These are phyloP conservation scores for Leptatherina wallacei DNA, from an alignment of 2,797 vertebrate genomes.

Conservation along the genomic window DNA sequence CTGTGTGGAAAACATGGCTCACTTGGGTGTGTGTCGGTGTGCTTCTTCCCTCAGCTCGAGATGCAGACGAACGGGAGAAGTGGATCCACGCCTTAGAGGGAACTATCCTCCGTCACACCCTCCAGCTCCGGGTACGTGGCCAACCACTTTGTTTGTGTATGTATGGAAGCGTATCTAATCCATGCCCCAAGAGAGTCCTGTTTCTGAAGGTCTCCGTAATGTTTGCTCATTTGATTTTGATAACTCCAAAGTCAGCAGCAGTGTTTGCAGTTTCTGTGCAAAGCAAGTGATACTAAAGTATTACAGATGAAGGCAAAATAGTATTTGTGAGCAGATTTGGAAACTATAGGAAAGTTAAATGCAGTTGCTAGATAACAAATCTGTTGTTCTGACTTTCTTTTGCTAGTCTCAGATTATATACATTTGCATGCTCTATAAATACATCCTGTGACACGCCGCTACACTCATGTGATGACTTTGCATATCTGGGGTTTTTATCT, in stretches of 20 bases:
- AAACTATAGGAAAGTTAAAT: background rate
- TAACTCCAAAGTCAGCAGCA: background rate
- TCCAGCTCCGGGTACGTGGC: constrained; percentile 90
- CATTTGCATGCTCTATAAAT: constrained; percentile 18
- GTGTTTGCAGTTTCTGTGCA: background rate
- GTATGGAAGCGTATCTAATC: constrained; percentile 2
- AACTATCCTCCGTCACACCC: constrained; percentile 97
- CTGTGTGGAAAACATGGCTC: constrained; percentile 52
- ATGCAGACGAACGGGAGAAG: constrained; percentile 98
- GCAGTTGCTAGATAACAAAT: background rate
- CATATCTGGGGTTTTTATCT: constrained; percentile 14
- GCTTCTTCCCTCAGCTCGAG: constrained; percentile 86
- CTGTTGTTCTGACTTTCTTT: constrained; percentile 30
- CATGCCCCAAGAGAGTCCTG: constrained; percentile 2
- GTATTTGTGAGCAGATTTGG: background rate
- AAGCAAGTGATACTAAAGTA: constrained; percentile 3
- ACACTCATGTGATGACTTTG: constrained; percentile 12
- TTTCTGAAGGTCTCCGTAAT: background rate
- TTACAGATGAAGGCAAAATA: background rate
- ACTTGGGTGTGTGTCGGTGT: constrained; percentile 64
- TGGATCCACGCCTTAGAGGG: constrained; percentile 99
- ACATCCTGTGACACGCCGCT: background rate
- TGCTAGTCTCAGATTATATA: background rate
- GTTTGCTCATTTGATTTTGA: constrained; percentile 1
- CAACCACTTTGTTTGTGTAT: background rate